These are phyloP conservation scores for Drosophila tripunctata DNA, from an alignment of 2,888 invertebrate genomes.

Conservation along the genomic window DNA sequence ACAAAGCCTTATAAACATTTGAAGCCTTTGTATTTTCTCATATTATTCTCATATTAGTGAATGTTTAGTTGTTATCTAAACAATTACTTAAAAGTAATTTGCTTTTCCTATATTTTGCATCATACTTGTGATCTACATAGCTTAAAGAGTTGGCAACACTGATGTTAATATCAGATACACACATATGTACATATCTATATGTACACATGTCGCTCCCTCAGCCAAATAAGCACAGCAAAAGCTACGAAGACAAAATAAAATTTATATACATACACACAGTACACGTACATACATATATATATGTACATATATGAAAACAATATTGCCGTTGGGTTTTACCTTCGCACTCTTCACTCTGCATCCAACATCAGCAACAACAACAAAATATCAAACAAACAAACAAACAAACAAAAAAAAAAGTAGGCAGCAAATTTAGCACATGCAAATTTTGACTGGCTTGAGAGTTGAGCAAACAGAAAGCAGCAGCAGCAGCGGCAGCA, in stretches of 20 bases:
- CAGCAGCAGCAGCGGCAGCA: slow-evolving; percentile 2
- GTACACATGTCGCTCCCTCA: slow-evolving; percentile 1
- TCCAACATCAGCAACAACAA: slow-evolving; percentile 17
- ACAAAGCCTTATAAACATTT: too few relatives aligned
- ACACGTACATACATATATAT: background rate
- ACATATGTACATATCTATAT: background rate
- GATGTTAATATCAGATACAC: slow-evolving; percentile 32
- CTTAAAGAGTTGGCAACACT: too few relatives aligned
- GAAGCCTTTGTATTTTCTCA: too few relatives aligned
- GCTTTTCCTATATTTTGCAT: too few relatives aligned
- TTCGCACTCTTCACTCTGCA: background rate
- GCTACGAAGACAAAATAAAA: slow-evolving; percentile 17
- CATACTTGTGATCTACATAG: too few relatives aligned
- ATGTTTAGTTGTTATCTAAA: too few relatives aligned
- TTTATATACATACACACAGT: background rate
- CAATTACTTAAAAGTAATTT: too few relatives aligned
- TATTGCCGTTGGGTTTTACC: slow-evolving; percentile 20
- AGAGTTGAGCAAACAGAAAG: slow-evolving; percentile 49
- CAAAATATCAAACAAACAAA: too few relatives aligned
- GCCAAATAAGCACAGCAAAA: slow-evolving; percentile 55
- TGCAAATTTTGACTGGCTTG: slow-evolving; percentile 59
- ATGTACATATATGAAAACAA: slow-evolving; percentile 8
- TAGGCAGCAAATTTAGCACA: slow-evolving; percentile 68
- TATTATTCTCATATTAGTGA: too few relatives aligned
- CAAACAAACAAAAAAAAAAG: slow-evolving; percentile 26